Conservation (phyloP, 2,797 vertebrate genomes). For the Chloroceryle inda region DNA sequence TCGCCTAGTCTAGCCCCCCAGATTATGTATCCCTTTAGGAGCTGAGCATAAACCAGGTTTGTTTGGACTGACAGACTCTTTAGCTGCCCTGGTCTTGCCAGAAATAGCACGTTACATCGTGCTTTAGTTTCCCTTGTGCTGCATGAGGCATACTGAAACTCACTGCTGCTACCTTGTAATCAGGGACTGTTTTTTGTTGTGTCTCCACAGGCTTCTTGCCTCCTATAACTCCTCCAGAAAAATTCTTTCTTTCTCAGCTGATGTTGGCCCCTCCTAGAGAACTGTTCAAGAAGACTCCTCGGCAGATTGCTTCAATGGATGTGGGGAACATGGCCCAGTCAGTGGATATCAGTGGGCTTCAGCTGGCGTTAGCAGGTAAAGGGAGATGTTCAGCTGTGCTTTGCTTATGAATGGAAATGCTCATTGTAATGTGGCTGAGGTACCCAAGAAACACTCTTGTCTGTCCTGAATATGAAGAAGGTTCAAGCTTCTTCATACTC, state of each 20-base stretch:
- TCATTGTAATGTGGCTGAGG: rapidly evolving
- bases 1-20: neutral
- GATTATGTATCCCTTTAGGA: neutral
- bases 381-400: neutral
- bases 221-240: slow-evolving; percentile 96
- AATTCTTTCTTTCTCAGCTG: slow-evolving; percentile 97
- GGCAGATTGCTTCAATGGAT: slow-evolving; percentile 96
- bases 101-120: neutral
- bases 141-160: rapidly evolving
- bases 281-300: slow-evolving; percentile 97
- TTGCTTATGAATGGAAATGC: neutral
- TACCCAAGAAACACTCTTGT: neutral
- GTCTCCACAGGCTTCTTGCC: slow-evolving; percentile 91
- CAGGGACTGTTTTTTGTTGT: neutral
- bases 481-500: neutral
- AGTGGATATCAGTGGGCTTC: slow-evolving; percentile 96
- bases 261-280: slow-evolving; percentile 97
- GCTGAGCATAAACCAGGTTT: neutral
- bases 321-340: slow-evolving; percentile 91
- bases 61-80: too few species aligned
- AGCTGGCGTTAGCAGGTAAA: slow-evolving; percentile 93
- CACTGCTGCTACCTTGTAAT: neutral
- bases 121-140: neutral
- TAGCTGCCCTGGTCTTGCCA: neutral
- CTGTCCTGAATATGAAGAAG: neutral